These are phyloP conservation scores for Clamator glandarius DNA, from an alignment of 2,797 vertebrate genomes.

Conservation along the genomic window DNA sequence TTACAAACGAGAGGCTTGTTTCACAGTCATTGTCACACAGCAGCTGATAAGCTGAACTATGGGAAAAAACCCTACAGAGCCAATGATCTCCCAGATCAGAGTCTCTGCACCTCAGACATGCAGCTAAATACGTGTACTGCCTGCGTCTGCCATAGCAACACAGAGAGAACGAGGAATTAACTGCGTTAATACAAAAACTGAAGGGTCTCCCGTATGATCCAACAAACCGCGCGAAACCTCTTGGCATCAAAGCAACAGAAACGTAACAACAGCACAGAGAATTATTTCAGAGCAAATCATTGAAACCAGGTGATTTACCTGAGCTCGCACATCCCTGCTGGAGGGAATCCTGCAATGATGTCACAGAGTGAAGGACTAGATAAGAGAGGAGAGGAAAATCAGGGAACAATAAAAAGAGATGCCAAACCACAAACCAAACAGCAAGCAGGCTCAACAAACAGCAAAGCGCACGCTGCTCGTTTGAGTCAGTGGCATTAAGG, in stretches of 20 bases:
- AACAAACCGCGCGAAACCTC: slow-evolving; percentile 17
- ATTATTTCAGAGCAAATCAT: slow-evolving; percentile 44
- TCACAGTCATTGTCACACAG: slow-evolving; percentile 61
- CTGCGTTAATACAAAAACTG: slow-evolving; percentile 27
- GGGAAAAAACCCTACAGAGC: neutral
- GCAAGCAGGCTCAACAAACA: slow-evolving; percentile 65
- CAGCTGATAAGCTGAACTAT: slow-evolving; percentile 59
- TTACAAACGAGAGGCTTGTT: slow-evolving; percentile 56
- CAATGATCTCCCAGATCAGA: slow-evolving; percentile 55
- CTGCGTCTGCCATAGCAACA: slow-evolving; percentile 66
- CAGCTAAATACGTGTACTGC: slow-evolving; percentile 47
- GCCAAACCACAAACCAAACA: slow-evolving; percentile 67
- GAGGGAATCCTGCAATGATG: slow-evolving; percentile 81
- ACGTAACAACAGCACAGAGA: slow-evolving; percentile 31
- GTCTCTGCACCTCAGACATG: slow-evolving; percentile 49
- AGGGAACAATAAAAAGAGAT: slow-evolving; percentile 70
- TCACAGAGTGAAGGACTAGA: slow-evolving; percentile 80
- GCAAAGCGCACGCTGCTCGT: slow-evolving; percentile 23
- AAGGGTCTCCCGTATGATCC: slow-evolving; percentile 2
- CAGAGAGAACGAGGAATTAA: slow-evolving; percentile 48
- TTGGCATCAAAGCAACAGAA: slow-evolving; percentile 47
- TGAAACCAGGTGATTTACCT: slow-evolving; percentile 77
- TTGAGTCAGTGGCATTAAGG: neutral
- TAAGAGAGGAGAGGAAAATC: slow-evolving; percentile 74
- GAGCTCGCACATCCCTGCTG: slow-evolving; percentile 84